Evolutionary conservation across 2,113 vertebrate genomes (phyloP), one percentile per base, ranked within the genome.

Genomic region (Varanus komodoensis): DNA sequence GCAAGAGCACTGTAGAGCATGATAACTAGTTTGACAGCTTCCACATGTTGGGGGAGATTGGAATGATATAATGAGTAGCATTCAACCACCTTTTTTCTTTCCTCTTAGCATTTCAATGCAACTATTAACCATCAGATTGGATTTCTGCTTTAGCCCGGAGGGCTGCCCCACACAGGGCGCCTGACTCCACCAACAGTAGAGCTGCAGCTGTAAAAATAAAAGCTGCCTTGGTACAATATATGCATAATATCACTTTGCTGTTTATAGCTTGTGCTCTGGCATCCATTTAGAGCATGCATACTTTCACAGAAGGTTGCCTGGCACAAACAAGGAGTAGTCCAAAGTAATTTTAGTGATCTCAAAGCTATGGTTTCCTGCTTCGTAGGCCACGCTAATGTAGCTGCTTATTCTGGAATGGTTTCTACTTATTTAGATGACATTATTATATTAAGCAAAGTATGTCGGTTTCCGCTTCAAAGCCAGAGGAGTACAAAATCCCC

Each of bases 181-280:
- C 64, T 84, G n/a, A 82, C 89, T 50, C 0, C 93, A 79, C 0
- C 87, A 73, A 88, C 83, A 92, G 91, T 79, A 77, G 82, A 91
- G 87, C 32, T 90, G 85, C 93, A 96, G 95, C 92, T 95, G 91
- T 92, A 88, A 93, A 95, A 96, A 96, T 89, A 95, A 84, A 87
- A 91, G 44, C 75, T 93, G 87, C 32, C 78, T 88, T 71, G 87
- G 67, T 69, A 38, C 29, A 61, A 68, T 8, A n/a, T 82, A 92
- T 0, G 1, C 86, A 89, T 89, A 91, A 14, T 34, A 89, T 54
- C 89, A 75, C 79, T 82, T 90, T 17, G 79, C 68, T 75, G 81
- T 89, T 86, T n/a, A 91, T 81, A 95, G 88, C 93, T 4, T 8
- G 79, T 4, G 27, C 83, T 54, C 86, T 90, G 61, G 84, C 54